phyloP scores from a whole-genome alignment of 2,888 invertebrate species.

The Nasonovia ribisnigri region DNA sequence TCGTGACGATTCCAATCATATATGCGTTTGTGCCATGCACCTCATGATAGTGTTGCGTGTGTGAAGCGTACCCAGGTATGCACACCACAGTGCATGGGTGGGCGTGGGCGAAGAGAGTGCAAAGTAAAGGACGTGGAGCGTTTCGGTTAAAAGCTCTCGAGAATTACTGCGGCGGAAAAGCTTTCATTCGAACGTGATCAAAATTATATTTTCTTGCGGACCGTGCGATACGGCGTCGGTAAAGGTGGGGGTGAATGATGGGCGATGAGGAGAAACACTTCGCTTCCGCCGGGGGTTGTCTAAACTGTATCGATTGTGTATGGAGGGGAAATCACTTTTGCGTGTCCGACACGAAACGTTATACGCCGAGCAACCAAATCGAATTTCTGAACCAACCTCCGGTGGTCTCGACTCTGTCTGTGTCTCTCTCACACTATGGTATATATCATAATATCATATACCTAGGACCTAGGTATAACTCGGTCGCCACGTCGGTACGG shows the following conservation, averaged over 20 bases:
- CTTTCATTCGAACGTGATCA: conserved; percentile 50
- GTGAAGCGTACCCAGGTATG: background rate
- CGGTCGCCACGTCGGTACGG: background rate
- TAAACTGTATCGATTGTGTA: conserved; percentile 22
- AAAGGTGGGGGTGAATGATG: background rate
- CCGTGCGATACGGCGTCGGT: background rate
- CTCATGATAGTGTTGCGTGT: background rate
- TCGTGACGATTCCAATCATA: background rate
- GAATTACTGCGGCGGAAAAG: conserved; percentile 39
- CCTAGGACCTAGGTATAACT: background rate
- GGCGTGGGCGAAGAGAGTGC: background rate
- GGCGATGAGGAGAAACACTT: background rate
- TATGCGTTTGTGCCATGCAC: background rate
- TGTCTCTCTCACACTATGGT: background rate
- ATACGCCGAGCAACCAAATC: background rate
- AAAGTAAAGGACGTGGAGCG: background rate
- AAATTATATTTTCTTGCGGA: conserved; percentile 32
- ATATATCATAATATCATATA: background rate
- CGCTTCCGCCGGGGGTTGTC: background rate
- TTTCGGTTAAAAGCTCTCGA: conserved; percentile 43
- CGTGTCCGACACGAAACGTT: conserved; percentile 25
- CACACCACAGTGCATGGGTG: background rate
- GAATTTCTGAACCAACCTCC: background rate
- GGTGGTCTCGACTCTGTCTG: background rate
- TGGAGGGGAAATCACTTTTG: conserved; percentile 37